Conservation (phyloP, 2,888 invertebrate genomes). For the Leptinotarsa peninsularis region DNA sequence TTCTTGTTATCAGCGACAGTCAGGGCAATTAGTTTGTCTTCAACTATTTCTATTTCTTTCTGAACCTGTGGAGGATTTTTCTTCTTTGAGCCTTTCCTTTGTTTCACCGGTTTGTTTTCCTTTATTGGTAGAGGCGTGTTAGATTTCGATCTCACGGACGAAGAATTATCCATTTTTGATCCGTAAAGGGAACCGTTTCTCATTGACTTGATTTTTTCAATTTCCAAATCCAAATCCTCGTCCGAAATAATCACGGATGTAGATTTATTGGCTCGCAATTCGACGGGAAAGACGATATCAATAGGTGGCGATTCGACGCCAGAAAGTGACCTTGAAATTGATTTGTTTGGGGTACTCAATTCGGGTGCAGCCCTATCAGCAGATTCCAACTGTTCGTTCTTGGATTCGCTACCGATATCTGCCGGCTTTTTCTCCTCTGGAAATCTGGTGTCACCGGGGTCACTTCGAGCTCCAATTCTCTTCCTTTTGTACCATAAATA, state of each 20-base stretch:
- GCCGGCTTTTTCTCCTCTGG: constrained; percentile 34
- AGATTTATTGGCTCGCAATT: constrained; percentile 63
- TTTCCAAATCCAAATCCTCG: constrained; percentile 77
- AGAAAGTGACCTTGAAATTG: constrained; percentile 63
- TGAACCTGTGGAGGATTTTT: constrained; percentile 45
- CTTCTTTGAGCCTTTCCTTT: constrained; percentile 31
- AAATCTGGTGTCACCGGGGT: constrained; percentile 74
- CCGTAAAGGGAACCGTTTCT: constrained; percentile 57
- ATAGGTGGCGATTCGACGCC: constrained; percentile 77
- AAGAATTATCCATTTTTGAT: constrained; percentile 35
- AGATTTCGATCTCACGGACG: constrained; percentile 17
- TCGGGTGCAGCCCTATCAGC: constrained; percentile 27
- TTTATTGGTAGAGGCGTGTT: constrained; percentile 42
- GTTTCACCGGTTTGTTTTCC: constrained; percentile 28
- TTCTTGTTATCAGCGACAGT: constrained; percentile 43
- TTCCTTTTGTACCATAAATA: constrained; percentile 87
- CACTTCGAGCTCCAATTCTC: constrained; percentile 79
- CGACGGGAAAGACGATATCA: constrained; percentile 69
- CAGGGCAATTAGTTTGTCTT: constrained; percentile 50
- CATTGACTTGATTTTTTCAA: constrained; percentile 73
- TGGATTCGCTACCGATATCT: constrained; percentile 48
- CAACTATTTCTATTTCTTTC: constrained; percentile 50
- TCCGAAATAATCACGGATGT: constrained; percentile 73
- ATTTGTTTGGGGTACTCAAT: constrained; percentile 28
- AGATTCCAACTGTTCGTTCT: constrained; percentile 69